Evolutionary conservation across 2,888 invertebrate genomes (phyloP).

Genomic region (Caenorhabditis sinica): DNA sequence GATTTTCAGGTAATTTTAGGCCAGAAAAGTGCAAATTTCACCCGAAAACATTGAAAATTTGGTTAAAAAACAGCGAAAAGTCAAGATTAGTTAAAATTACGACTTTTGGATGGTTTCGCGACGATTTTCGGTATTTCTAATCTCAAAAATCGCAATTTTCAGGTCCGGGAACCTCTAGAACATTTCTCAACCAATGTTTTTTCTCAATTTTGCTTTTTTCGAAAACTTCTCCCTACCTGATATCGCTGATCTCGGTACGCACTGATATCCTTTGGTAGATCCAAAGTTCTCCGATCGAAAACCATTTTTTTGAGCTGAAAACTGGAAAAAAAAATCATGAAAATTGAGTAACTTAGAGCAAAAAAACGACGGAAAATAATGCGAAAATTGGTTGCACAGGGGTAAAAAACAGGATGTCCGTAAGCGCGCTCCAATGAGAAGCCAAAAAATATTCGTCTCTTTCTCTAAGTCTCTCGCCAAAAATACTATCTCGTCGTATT

Average conservation of each 20-base stretch:
- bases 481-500: too few species aligned
- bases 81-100: too few species aligned
- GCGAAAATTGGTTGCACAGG: background rate
- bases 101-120: background rate
- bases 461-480: too few species aligned
- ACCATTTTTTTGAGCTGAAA: constrained; percentile 57
- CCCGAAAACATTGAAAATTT: too few species aligned
- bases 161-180: background rate
- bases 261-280: constrained; percentile 74
- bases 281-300: constrained; percentile 72
- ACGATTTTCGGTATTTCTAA: background rate
- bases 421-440: too few species aligned
- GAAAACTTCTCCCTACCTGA: constrained; percentile 66
- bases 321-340: background rate
- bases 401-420: too few species aligned
- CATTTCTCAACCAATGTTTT: background rate
- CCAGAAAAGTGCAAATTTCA: too few species aligned
- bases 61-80: too few species aligned
- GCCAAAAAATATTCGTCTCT: too few species aligned
- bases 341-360: background rate
- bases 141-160: background rate
- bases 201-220: background rate
- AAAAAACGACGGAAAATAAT: background rate
- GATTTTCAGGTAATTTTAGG: too few species aligned
- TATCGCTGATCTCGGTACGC: constrained; percentile 82